phyloP scores from a whole-genome alignment of 2,888 invertebrate species.

The Acronicta aceris region DNA sequence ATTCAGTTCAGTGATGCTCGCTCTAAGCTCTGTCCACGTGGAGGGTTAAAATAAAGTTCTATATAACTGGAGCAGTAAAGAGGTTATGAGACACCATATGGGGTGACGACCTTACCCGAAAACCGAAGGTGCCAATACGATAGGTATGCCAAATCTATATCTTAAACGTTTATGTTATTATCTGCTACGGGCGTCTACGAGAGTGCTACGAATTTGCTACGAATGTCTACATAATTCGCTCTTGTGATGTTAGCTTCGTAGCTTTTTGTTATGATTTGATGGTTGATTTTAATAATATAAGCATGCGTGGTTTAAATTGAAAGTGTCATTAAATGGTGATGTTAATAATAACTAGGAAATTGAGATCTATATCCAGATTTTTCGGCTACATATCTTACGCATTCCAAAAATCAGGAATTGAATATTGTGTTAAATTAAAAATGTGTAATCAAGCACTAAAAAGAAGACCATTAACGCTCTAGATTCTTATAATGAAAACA shows the following conservation, averaged over 20 bases:
- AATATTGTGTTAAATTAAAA: background rate
- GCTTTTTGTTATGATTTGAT: conserved; percentile 12
- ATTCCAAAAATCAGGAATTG: background rate
- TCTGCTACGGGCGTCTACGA: conserved; percentile 72
- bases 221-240: conserved; percentile 45
- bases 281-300: conserved; percentile 18
- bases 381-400: too few species aligned
- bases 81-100: conserved; percentile 74
- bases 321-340: background rate
- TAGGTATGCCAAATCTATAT: conserved; percentile 70
- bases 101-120: conserved; percentile 77
- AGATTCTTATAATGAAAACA: conserved; percentile 14
- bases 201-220: conserved; percentile 70
- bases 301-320: conserved; percentile 19
- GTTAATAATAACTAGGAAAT: too few species aligned
- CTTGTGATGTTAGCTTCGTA: conserved; percentile 18
- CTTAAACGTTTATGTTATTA: conserved; percentile 70
- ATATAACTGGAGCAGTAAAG: conserved; percentile 68
- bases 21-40: conserved; percentile 62
- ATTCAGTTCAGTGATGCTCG: conserved; percentile 27
- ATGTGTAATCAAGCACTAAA: conserved; percentile 19
- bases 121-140: conserved; percentile 69
- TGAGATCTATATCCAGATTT: too few species aligned
- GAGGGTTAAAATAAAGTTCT: conserved; percentile 74
- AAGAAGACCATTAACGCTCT: conserved; percentile 26